Base-by-base conservation (phyloP, 2,113 vertebrate genomes). In the Erpornis zantholeuca region DNA sequence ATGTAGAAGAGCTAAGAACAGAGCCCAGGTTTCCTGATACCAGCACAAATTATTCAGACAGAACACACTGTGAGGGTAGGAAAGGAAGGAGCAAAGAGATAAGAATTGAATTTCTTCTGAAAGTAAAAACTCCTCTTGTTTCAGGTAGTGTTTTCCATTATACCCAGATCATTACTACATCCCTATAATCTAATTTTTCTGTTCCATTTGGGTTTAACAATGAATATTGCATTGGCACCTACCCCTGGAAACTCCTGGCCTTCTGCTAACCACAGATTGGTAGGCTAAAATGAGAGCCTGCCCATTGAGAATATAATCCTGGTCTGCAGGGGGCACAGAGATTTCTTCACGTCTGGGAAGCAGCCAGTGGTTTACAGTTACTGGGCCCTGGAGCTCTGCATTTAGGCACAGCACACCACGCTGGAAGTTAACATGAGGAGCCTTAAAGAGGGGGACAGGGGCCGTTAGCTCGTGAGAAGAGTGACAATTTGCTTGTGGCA, bases 251-350 rank as follows among this genome's bases (percentile, higher is more conserved):
- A 61, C 77, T 82, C 40, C 57, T 73, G 69, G 70, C 44, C 64
- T 69, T 60, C 68, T 96, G 68, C 75, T 93, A 78, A 60, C 86
- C 3, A 8, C 82, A 92, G 80, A 89, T 54, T 76, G 66, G 66
- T 82, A 50, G 54, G 56, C 59, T 86, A 29, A 77, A 95, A 56
- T 57, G 54, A 87, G 63, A 91, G 82, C 70, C 87, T 93, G 93
- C 75, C 63, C 79, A 47, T 11, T 63, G 84, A 79, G 76, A 76
- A 70, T 76, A 70, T 96, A 96, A 97, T 96, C 93, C 82, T 68
- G 42, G 69, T 86, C 70, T 82, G 72, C 82, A 70, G 69, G 88
- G 59, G 73, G 60, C 88, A 70, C n/a, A 57, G 79, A 76, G 86
- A 75, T 96, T 94, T 93, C 75, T 81, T 83, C 92, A 92, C 35